These are phyloP conservation scores for Acanthosepion lycidas DNA, from an alignment of 2,888 invertebrate genomes.

Conservation along the genomic window DNA sequence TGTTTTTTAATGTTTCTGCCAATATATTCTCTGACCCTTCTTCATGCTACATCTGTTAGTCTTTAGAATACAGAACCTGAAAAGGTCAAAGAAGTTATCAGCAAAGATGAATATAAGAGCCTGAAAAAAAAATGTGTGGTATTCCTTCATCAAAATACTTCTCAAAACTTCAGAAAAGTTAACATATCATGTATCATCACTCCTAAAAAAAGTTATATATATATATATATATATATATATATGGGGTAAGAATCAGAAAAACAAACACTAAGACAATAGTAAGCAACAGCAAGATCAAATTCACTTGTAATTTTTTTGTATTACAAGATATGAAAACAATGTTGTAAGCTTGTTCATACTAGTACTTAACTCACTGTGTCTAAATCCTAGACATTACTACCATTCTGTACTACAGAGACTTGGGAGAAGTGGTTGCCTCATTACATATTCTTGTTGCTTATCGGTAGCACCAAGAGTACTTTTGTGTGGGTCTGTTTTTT, in stretches of 20 bases:
- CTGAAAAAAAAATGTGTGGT: not conserved
- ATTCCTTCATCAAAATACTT: too few species aligned
- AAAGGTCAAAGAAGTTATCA: not conserved
- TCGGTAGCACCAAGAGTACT: not conserved
- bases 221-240: too few species aligned
- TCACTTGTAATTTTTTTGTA: not conserved
- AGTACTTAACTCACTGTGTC: not conserved
- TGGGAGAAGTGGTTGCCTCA: not conserved
- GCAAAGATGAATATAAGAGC: not conserved
- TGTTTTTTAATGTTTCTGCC: not conserved
- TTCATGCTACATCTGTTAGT: not conserved
- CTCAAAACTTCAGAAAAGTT: not conserved
- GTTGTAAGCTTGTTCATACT: not conserved
- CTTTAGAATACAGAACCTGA: not conserved
- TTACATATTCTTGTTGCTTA: not conserved
- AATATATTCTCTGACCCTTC: not conserved
- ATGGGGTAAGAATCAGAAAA: not conserved
- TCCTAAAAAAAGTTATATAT: not conserved
- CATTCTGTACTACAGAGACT: slow-evolving; percentile 18
- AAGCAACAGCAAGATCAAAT: not conserved
- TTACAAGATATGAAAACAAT: slow-evolving; percentile 13
- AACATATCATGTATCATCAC: too few species aligned
- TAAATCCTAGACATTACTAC: not conserved
- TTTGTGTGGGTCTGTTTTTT: not conserved
- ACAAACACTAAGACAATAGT: not conserved